These are phyloP conservation scores for Papilio elwesi DNA, from an alignment of 2,888 invertebrate genomes.

Conservation along the genomic window DNA sequence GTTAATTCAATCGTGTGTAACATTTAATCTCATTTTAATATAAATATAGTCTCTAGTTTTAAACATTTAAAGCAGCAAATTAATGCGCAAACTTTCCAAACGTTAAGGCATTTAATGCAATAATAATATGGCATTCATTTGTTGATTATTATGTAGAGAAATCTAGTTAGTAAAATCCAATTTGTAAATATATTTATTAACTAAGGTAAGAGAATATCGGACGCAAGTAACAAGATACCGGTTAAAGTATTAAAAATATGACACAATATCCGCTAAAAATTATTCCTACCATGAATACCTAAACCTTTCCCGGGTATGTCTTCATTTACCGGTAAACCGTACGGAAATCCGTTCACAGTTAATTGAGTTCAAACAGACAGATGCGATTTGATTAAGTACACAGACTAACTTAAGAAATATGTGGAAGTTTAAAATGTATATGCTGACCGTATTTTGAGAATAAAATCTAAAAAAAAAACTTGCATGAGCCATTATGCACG, in stretches of 20 bases:
- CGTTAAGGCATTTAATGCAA: neutral
- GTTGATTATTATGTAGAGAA: neutral
- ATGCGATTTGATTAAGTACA: too few relatives aligned
- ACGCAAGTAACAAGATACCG: too few relatives aligned
- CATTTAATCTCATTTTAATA: constrained; percentile 4
- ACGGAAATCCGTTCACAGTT: too few relatives aligned
- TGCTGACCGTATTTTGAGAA: constrained; percentile 43
- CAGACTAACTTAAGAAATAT: too few relatives aligned
- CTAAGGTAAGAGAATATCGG: too few relatives aligned
- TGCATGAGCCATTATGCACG: constrained; percentile 45
- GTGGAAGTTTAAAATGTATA: neutral
- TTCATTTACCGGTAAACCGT: too few relatives aligned
- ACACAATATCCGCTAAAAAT: too few relatives aligned
- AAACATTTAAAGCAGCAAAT: neutral
- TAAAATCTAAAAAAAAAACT: constrained; percentile 42
- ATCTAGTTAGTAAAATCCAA: neutral
- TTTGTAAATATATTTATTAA: neutral
- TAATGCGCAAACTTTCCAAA: neutral
- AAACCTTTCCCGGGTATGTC: too few relatives aligned
- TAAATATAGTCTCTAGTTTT: neutral
- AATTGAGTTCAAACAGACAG: too few relatives aligned
- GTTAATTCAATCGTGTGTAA: constrained; percentile 2
- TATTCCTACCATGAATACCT: too few relatives aligned
- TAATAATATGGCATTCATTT: neutral
- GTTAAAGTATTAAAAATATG: too few relatives aligned